Conservation (phyloP, 2,113 vertebrate genomes). For the Campylomormyrus numenius region DNA sequence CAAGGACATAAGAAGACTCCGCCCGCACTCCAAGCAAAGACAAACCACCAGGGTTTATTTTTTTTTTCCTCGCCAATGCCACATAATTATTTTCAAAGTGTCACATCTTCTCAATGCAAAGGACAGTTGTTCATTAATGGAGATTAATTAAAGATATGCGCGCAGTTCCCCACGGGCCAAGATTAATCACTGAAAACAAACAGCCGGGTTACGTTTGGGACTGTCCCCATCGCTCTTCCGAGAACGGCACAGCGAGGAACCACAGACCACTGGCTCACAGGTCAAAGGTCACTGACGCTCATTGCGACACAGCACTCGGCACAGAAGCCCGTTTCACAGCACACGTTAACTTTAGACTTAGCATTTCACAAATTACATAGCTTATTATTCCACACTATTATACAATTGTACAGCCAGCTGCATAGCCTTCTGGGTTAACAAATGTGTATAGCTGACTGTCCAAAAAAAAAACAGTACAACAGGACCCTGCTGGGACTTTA, state of each 20-base stretch:
- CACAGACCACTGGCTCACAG: neutral
- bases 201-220: neutral
- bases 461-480: neutral
- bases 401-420: neutral
- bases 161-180: neutral
- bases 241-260: neutral
- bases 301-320: neutral
- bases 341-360: neutral
- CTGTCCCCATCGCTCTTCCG: neutral
- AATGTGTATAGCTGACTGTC: neutral
- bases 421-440: neutral
- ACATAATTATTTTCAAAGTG: constrained; percentile 22
- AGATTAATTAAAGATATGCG: constrained; percentile 23
- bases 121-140: constrained; percentile 22
- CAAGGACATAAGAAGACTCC: neutral
- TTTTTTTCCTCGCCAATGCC: neutral
- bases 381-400: neutral
- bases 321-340: neutral
- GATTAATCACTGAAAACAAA: constrained; percentile 18
- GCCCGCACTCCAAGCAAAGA: neutral
- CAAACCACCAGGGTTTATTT: neutral
- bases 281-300: neutral
- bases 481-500: neutral
- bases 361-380: neutral
- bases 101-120: constrained; percentile 7